Base-by-base conservation (phyloP, 1,140 invertebrate species). In the Ceratosolen solmsi region DNA sequence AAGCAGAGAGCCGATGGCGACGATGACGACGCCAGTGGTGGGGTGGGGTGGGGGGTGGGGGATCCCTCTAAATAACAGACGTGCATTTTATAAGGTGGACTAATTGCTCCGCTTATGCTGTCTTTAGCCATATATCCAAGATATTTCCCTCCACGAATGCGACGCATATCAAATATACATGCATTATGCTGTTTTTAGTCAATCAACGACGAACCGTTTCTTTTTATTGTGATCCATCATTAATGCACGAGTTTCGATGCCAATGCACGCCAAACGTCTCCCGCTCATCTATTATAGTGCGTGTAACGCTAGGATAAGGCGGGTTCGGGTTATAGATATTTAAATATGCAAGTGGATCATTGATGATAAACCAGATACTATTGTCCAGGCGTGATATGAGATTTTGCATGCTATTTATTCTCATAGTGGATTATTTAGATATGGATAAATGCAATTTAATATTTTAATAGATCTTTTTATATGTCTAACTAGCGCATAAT, bases 71-170 rank as follows among this genome's bases (percentile, higher is more conserved):
- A 33, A 20, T 63, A 13, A 54, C 54, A 11, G 7, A n/a, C 20
- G 74, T 36, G 51, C 54, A n/a, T 17, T 58, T 70, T 49, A 68
- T 51, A 71, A 83, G 68, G 83, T 73, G 83, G 83, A 83, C 84
- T 86, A 85, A 87, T 87, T 86, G 85, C 83, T 73, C 54, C 33
- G 63, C 27, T 7, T 58, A 4, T 46, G 49, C 1, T 30, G 36
- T 46, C n/a, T 41, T 41, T 70, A 41, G 41, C 41, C 65, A 0
- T 15, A 17, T 3, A 25, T 15, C 22, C 38, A 4, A 38, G 38
- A 5, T 22, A 72, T 72, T 63, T 33, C 1, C 41, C 70, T 25
- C 13, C 2, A 11, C 8, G 2, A 27, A 0, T 72, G 36, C 30
- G 70, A 72, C 41, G 33, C 30, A 51, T 72, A 51, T 30, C 25